These are phyloP conservation scores for Pantherophis alleghaniensis DNA, from an alignment of 2,797 vertebrate genomes.

Conservation along the genomic window DNA sequence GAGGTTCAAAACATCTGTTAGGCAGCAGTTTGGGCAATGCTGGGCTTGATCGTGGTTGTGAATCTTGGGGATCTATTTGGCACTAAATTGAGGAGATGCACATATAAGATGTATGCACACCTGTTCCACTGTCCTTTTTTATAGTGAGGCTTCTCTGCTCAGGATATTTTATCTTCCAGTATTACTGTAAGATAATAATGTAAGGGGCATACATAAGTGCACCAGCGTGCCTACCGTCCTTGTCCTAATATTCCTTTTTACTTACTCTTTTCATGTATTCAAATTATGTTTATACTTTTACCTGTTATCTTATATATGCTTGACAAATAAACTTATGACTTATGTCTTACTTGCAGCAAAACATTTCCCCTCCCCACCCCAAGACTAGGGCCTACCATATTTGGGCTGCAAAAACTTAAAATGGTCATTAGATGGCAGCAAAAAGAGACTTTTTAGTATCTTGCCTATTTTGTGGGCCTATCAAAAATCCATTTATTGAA, in stretches of 20 bases:
- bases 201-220: too few relatives aligned
- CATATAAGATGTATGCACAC: not conserved
- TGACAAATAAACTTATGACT: too few relatives aligned
- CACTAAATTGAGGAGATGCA: not conserved
- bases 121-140: not conserved
- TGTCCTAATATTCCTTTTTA: too few relatives aligned
- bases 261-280: too few relatives aligned
- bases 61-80: not conserved
- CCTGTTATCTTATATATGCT: too few relatives aligned
- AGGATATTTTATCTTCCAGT: not conserved
- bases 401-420: not conserved
- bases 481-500: not conserved
- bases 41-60: not conserved
- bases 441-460: not conserved
- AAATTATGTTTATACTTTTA: too few relatives aligned
- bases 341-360: not conserved
- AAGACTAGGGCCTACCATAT: not conserved
- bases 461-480: not conserved
- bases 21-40: not conserved
- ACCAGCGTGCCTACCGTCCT: too few relatives aligned
- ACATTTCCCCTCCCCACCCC: accelerated
- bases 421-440: not conserved
- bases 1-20: not conserved
- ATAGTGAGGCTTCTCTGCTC: not conserved
- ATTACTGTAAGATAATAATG: not conserved